These are phyloP conservation scores for Thamnaconus septentrionalis DNA, from an alignment of 2,113 vertebrate genomes.

Conservation along the genomic window DNA sequence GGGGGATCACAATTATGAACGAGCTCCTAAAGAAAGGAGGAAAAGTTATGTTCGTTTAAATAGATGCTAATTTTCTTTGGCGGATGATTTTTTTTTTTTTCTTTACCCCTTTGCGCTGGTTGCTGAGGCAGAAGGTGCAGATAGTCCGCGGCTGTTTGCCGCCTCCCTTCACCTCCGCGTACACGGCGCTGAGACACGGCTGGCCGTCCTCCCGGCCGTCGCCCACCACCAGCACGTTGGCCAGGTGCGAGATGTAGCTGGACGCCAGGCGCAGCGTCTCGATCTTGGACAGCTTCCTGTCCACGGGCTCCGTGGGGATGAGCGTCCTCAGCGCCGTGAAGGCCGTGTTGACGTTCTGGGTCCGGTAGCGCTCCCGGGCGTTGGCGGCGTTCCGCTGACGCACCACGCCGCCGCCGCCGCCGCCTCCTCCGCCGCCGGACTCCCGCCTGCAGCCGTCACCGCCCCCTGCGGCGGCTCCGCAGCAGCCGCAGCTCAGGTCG, in stretches of 20 bases:
- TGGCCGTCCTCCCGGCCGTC: conserved; percentile 85
- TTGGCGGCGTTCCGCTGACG: conserved; percentile 87
- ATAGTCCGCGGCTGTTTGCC: conserved; percentile 83
- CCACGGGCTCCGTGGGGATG: conserved; percentile 90
- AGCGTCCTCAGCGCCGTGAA: conserved; percentile 89
- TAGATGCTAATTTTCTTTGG: too few relatives aligned
- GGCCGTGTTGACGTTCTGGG: conserved; percentile 90
- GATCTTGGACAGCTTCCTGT: conserved; percentile 91
- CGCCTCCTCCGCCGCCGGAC: conserved; percentile 10
- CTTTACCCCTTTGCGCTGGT: conserved; percentile 88
- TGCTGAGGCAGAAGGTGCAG: conserved; percentile 94
- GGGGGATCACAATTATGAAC: too few relatives aligned
- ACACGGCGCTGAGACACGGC: conserved; percentile 82
- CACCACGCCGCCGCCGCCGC: conserved; percentile 68
- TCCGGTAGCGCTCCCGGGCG: conserved; percentile 87
- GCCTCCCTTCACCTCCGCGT: conserved; percentile 72
- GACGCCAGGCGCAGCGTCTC: conserved; percentile 90
- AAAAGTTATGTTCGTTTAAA: too few relatives aligned
- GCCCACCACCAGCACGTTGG: conserved; percentile 86
- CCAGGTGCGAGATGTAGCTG: conserved; percentile 91
- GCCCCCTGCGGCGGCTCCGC: conserved; percentile 63
- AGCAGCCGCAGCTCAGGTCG: conserved; percentile 84
- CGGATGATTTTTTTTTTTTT: conserved; percentile 6
- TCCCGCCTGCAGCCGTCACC: conserved; percentile 51
- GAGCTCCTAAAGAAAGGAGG: too few relatives aligned